Percentiles rank a stretch among this genome's conserved stretches.
Conservation (phyloP, 2,113 vertebrate species). For the Gallinago media region DNA sequence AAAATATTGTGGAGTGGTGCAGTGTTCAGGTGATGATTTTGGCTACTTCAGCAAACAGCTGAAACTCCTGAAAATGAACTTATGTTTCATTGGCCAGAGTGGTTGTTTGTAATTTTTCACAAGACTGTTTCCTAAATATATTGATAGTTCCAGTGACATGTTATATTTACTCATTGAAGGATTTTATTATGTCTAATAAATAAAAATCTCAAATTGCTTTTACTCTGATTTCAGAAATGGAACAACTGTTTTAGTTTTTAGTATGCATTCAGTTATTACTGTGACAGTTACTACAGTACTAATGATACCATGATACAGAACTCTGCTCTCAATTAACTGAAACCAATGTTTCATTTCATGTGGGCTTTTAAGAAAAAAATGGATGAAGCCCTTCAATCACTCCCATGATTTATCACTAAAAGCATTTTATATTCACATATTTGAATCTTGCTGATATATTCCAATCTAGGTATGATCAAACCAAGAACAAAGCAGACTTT, state of each 20-base stretch:
- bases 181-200: background rate
- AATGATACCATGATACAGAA: background rate
- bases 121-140: background rate
- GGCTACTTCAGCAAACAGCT: background rate
- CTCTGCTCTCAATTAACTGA: background rate
- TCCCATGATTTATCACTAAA: background rate
- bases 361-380: background rate
- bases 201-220: background rate
- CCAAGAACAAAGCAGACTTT: background rate
- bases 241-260: background rate
- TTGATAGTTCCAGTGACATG: background rate
- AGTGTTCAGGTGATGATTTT: background rate
- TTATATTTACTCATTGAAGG: background rate
- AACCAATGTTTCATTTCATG: background rate
- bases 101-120: background rate
- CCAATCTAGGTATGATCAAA: background rate
- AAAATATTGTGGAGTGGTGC: background rate
- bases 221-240: background rate
- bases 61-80: background rate
- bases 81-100: background rate
- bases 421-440: background rate
- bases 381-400: background rate
- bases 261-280: background rate
- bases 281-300: background rate
- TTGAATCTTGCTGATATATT: background rate